Percentiles rank a stretch among this genome's conserved stretches.
phyloP scores from a whole-genome alignment of 2,113 vertebrate genomes.

The Hucho hucho region DNA sequence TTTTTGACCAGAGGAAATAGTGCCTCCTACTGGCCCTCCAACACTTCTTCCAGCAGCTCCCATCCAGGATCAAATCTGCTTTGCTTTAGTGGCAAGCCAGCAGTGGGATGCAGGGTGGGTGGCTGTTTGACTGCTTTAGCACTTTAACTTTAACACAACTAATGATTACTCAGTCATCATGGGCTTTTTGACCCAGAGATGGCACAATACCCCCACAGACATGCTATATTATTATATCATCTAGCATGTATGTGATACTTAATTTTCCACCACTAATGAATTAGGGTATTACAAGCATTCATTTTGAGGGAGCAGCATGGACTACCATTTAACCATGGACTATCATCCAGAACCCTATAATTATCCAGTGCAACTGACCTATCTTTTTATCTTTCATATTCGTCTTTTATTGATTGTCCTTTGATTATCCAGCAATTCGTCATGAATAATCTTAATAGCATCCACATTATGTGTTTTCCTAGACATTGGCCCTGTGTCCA shows the following conservation, averaged over 20 bases:
- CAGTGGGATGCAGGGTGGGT: no score
- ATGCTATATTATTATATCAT: neutral
- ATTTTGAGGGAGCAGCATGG: no score
- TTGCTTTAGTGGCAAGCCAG: no score
- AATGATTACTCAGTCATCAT: conserved; percentile 20
- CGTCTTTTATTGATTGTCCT: neutral
- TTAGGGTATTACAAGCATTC: no score
- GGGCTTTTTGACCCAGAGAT: neutral
- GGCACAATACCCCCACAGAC: neutral
- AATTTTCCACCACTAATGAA: no score
- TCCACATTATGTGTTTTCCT: conserved; percentile 21
- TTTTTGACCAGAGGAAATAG: no score
- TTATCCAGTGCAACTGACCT: neutral
- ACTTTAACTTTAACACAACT: conserved; percentile 29
- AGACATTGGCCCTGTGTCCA: conserved; percentile 89
- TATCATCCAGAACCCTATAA: no score
- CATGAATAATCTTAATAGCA: conserved; percentile 1
- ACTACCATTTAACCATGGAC: no score
- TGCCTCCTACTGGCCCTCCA: no score
- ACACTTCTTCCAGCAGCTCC: no score
- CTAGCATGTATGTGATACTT: no score
- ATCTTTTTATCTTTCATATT: neutral
- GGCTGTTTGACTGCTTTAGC: neutral
- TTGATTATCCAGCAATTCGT: conserved; percentile 14
- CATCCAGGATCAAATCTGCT: no score